A percentile compares a stretch with the other conserved stretches of the same genome.
Conservation (phyloP, 2,888 invertebrate genomes). For the Lasioglossum marginatum region DNA sequence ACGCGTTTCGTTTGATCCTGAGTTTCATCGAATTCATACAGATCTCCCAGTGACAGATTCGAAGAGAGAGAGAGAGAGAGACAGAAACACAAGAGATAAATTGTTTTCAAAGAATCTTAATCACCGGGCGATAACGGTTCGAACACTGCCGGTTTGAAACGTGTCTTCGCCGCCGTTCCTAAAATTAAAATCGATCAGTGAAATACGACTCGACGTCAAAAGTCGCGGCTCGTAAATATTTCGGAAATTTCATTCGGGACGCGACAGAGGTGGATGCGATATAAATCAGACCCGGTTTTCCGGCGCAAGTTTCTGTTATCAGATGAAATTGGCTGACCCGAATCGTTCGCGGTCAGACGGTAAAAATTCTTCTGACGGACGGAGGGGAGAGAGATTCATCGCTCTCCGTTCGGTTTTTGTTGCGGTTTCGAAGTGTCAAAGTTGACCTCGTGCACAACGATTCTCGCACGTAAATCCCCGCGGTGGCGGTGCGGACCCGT, state of each 20-base stretch:
- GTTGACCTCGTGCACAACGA: slow-evolving; percentile 1
- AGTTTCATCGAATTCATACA: neutral
- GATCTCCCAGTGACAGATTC: neutral
- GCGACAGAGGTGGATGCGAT: neutral
- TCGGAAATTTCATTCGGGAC: neutral
- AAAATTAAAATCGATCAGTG: slow-evolving; percentile 29
- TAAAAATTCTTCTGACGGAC: slow-evolving; percentile 31
- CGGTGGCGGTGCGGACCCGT: neutral
- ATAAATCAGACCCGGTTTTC: slow-evolving; percentile 25
- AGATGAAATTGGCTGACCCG: slow-evolving; percentile 18
- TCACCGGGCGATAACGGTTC: neutral
- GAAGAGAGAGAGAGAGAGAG: neutral
- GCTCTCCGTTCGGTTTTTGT: neutral
- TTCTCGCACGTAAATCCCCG: slow-evolving; percentile 27
- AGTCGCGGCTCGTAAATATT: slow-evolving; percentile 40
- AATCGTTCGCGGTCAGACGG: slow-evolving; percentile 13
- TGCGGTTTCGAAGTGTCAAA: slow-evolving; percentile 7
- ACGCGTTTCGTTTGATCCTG: neutral
- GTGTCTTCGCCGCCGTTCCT: neutral
- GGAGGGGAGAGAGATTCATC: slow-evolving; percentile 18
- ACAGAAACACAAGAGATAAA: neutral
- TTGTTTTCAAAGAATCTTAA: neutral
- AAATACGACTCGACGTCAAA: slow-evolving; percentile 13
- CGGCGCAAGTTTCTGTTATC: slow-evolving; percentile 1
- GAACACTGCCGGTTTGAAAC: neutral